These are phyloP conservation scores for Carcharodon carcharias DNA, from an alignment of 2,797 vertebrate species.

Conservation along the genomic window DNA sequence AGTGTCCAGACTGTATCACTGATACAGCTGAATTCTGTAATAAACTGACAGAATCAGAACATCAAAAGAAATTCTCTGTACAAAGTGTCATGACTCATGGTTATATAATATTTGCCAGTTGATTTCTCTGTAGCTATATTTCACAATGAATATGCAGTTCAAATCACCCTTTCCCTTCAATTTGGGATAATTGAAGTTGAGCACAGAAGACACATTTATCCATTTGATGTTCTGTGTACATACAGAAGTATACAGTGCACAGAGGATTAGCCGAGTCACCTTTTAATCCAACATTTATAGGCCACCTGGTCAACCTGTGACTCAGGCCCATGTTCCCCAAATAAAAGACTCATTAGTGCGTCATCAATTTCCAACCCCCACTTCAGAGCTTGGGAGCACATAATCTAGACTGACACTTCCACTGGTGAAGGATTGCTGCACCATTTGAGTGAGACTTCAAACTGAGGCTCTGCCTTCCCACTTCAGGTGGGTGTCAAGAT, in stretches of 20 bases:
- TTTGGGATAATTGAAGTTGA: neutral
- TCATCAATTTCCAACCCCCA: neutral
- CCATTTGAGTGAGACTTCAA: neutral
- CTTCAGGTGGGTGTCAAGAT: neutral
- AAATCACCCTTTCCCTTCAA: neutral
- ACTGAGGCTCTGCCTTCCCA: neutral
- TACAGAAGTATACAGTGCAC: neutral
- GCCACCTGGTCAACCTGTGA: neutral
- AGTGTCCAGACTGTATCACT: too few relatives aligned
- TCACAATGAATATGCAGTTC: neutral
- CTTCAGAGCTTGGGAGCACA: neutral
- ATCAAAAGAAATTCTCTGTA: neutral
- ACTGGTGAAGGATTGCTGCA: neutral
- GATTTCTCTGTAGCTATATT: constrained; percentile 4
- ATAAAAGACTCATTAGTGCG: neutral
- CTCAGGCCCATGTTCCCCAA: neutral
- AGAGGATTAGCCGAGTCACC: neutral
- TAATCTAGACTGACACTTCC: neutral
- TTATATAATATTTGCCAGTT: constrained; percentile 1
- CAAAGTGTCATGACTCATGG: neutral
- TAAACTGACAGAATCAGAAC: neutral
- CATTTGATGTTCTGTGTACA: neutral
- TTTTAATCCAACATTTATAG: neutral
- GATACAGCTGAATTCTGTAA: neutral
- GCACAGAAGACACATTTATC: neutral